Conservation (phyloP, 2,113 vertebrate genomes). For the Alectura lathami region DNA sequence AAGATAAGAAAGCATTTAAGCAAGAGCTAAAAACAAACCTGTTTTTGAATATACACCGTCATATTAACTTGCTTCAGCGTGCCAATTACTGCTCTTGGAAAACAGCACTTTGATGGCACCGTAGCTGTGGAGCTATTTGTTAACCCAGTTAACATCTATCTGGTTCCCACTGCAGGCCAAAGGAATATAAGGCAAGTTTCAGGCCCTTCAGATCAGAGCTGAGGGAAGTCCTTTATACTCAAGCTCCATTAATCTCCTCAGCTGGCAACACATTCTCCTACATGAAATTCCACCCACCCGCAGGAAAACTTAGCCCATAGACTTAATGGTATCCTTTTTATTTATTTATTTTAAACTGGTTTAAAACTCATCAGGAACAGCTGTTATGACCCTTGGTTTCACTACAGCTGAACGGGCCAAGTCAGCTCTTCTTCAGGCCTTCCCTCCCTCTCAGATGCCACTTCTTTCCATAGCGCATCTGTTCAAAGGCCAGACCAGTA, state of each 20-base stretch:
- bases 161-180: background rate
- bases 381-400: background rate
- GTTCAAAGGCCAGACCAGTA: background rate
- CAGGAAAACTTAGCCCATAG: background rate
- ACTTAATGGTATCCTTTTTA: background rate
- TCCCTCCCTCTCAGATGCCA: background rate
- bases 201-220: background rate
- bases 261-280: background rate
- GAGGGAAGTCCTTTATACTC: background rate
- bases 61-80: background rate
- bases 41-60: background rate
- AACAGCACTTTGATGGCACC: background rate
- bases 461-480: background rate
- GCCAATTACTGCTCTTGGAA: background rate
- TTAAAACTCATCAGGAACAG: background rate
- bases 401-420: background rate
- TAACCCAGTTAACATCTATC: background rate
- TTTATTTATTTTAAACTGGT: background rate
- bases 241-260: background rate
- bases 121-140: background rate
- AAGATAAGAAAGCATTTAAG: slow-evolving; percentile 34
- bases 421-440: background rate
- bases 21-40: slow-evolving; percentile 31
- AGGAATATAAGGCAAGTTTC: background rate
- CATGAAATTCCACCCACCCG: background rate